Evolutionary conservation across 1,140 invertebrate genomes (phyloP).

Genomic region (Spodoptera frugiperda): DNA sequence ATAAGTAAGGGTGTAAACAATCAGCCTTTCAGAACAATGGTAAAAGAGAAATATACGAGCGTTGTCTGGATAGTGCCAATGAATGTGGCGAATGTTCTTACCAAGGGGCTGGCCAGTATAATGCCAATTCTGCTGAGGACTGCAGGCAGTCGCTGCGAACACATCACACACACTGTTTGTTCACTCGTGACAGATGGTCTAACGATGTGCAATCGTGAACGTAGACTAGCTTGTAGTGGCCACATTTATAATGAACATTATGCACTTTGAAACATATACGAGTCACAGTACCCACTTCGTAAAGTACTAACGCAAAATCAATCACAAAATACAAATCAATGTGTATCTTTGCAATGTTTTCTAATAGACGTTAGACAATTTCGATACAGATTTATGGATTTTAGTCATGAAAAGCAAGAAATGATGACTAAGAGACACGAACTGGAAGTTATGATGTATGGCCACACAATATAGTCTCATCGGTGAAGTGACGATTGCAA

Average conservation of each 20-base stretch:
- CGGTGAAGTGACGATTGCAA: conserved; percentile 58
- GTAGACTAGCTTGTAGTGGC: conserved; percentile 83
- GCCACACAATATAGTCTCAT: conserved; percentile 82
- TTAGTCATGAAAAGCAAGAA: conserved; percentile 40
- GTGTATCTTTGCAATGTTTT: conserved; percentile 83
- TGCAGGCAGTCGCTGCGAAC: conserved; percentile 95
- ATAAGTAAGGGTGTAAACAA: not conserved
- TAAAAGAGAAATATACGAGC: conserved; percentile 75
- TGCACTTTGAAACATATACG: conserved; percentile 42
- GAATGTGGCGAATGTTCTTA: conserved; percentile 89
- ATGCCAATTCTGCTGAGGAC: conserved; percentile 97
- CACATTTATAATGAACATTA: conserved; percentile 58
- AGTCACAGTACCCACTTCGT: conserved; percentile 26
- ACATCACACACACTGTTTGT: conserved; percentile 86
- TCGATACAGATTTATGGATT: conserved; percentile 30
- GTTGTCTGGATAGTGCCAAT: conserved; percentile 79
- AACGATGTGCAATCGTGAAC: conserved; percentile 79
- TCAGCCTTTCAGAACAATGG: conserved; percentile 10
- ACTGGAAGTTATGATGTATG: conserved; percentile 53
- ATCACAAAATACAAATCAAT: conserved; percentile 22
- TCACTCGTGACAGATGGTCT: conserved; percentile 83
- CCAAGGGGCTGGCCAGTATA: conserved; percentile 96
- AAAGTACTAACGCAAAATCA: not conserved
- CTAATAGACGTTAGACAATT: conserved; percentile 48
- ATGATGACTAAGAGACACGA: conserved; percentile 38